phyloP scores from a whole-genome alignment of 2,113 vertebrate species.

The Coptodon rendalli region DNA sequence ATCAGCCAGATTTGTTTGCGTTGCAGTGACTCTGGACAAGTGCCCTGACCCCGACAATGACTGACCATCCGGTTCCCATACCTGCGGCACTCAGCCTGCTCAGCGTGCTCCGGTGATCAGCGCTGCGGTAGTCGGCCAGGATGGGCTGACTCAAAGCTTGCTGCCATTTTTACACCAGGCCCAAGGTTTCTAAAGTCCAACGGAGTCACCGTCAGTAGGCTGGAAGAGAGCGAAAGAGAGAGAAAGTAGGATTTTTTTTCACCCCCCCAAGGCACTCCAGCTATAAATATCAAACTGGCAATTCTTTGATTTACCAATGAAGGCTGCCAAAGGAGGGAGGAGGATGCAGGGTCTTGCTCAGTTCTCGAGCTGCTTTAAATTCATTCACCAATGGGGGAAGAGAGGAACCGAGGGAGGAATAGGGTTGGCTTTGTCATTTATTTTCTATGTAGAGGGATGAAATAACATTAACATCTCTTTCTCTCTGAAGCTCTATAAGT shows the following conservation, averaged over 20 bases:
- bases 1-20: constrained; percentile 12
- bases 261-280: constrained; percentile 40
- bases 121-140: constrained; percentile 13
- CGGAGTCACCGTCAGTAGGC: constrained; percentile 59
- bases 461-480: constrained; percentile 64
- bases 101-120: constrained; percentile 4
- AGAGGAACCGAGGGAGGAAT: constrained; percentile 13
- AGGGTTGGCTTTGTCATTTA: constrained; percentile 46
- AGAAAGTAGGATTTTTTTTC: constrained; percentile 28
- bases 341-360: constrained; percentile 38
- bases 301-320: constrained; percentile 65
- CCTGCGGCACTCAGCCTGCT: constrained; percentile 23
- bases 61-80: not conserved
- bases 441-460: constrained; percentile 47
- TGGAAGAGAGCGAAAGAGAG: constrained; percentile 15
- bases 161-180: constrained; percentile 62
- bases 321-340: constrained; percentile 47
- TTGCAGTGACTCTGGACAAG: not conserved
- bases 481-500: constrained; percentile 52
- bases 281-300: constrained; percentile 68
- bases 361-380: constrained; percentile 53
- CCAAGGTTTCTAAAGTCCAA: constrained; percentile 58
- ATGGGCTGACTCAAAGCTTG: constrained; percentile 52
- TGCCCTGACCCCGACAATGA: not conserved
- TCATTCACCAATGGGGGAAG: constrained; percentile 39